Conservation (phyloP, 1,140 invertebrate species). For the Atopsyche davidsoni region DNA sequence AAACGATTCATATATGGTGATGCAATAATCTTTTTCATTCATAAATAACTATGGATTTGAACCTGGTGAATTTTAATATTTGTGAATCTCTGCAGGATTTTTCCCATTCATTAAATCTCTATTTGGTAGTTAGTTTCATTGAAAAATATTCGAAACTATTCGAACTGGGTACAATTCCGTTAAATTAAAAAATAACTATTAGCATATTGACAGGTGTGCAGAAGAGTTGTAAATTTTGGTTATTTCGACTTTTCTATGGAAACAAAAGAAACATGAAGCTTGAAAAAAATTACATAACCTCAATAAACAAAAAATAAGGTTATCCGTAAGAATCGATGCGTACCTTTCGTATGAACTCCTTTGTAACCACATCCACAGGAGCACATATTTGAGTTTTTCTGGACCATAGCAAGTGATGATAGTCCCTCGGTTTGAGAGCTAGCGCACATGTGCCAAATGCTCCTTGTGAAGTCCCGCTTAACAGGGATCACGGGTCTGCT, state of each 20-base stretch:
- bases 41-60: not conserved
- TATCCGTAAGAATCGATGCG: conserved; percentile 5
- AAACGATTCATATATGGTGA: not conserved
- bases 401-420: conserved; percentile 33
- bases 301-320: conserved; percentile 29
- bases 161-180: too few species aligned
- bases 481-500: conserved; percentile 42
- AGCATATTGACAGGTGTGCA: not conserved
- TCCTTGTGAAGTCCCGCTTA: conserved; percentile 57
- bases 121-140: too few species aligned
- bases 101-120: too few species aligned
- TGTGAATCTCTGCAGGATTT: too few species aligned
- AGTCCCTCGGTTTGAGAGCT: conserved; percentile 30
- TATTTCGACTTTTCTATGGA: not conserved
- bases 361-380: conserved; percentile 55
- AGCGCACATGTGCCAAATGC: conserved; percentile 63
- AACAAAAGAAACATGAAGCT: conserved; percentile 8
- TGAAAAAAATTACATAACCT: conserved; percentile 42
- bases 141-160: too few species aligned
- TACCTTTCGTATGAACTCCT: conserved; percentile 65
- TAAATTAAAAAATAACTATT: too few species aligned
- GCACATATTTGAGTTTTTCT: conserved; percentile 49
- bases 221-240: not conserved
- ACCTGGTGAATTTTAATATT: too few species aligned
- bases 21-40: conserved; percentile 2